A percentile compares a stretch with the other conserved stretches of the same genome.
phyloP scores from a whole-genome alignment of 2,113 vertebrate species.

The Dicentrarchus labrax region DNA sequence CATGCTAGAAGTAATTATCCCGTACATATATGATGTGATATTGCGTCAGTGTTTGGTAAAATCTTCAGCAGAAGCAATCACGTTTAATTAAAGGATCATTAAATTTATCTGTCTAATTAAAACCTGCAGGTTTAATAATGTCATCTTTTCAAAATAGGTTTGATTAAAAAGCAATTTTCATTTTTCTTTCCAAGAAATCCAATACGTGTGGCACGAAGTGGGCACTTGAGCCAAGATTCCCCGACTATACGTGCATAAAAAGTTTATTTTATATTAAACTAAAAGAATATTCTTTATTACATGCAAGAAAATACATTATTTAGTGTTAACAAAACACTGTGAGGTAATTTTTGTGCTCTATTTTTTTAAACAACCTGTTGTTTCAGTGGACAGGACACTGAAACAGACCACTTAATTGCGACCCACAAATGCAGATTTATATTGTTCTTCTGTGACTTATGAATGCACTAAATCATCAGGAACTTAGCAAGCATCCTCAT shows the following conservation, averaged over 20 bases:
- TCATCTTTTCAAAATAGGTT: neutral
- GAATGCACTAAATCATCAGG: neutral
- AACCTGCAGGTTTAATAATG: neutral
- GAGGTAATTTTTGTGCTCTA: neutral
- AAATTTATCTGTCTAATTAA: neutral
- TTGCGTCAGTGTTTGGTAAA: neutral
- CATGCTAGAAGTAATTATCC: too few relatives aligned
- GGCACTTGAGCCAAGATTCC: too few relatives aligned
- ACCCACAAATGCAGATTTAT: neutral
- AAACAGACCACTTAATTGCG: too few relatives aligned
- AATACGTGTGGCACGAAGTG: neutral
- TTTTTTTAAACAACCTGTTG: too few relatives aligned
- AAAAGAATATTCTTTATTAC: neutral
- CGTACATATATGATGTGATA: too few relatives aligned
- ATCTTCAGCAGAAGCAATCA: neutral
- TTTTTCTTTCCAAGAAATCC: neutral
- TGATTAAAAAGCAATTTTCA: neutral
- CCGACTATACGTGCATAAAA: too few relatives aligned
- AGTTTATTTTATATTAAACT: neutral
- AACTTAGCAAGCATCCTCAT: neutral
- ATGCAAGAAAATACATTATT: neutral
- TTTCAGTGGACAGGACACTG: too few relatives aligned
- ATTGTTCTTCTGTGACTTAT: neutral
- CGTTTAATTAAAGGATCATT: neutral
- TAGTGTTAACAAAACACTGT: neutral